A percentile compares a stretch with the other conserved stretches of the same genome.
Evolutionary conservation across 2,113 vertebrate species (phyloP).

Genomic region (Opisthocomus hoazin): DNA sequence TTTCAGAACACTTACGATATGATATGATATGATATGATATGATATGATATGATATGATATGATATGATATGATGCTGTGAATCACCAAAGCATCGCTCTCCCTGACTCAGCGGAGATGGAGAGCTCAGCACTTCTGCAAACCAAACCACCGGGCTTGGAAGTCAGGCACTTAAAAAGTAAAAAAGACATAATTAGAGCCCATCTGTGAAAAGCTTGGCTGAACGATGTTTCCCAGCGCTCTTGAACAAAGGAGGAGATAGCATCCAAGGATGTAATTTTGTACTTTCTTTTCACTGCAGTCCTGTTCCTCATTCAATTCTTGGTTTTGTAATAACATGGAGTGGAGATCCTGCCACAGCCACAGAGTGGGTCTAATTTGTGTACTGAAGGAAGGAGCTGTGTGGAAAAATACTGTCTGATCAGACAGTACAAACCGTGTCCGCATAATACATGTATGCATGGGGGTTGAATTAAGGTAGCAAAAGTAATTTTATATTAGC

Average conservation of each 20-base stretch:
- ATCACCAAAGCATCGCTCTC: not conserved
- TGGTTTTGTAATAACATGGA: not conserved
- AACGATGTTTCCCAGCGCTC: not conserved
- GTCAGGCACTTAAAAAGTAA: not conserved
- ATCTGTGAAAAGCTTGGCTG: not conserved
- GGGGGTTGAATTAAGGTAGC: not conserved
- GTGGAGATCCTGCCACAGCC: not conserved
- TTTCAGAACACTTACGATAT: not conserved
- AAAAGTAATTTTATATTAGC: not conserved
- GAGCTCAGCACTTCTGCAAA: conserved; percentile 18
- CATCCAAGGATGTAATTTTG: not conserved
- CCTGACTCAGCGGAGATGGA: not conserved
- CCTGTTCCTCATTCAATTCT: not conserved
- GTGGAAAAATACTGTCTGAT: not conserved
- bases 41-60: not conserved
- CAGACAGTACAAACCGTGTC: not conserved
- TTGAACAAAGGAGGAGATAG: not conserved
- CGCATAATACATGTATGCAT: not conserved
- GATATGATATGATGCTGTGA: not conserved
- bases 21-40: not conserved
- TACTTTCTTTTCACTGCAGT: not conserved
- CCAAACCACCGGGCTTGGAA: not conserved
- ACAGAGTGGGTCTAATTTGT: not conserved
- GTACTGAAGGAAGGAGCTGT: not conserved
- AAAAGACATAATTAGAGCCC: not conserved